Evolutionary conservation across 2,888 invertebrate genomes (phyloP).

Genomic region (Amphipyra berbera): DNA sequence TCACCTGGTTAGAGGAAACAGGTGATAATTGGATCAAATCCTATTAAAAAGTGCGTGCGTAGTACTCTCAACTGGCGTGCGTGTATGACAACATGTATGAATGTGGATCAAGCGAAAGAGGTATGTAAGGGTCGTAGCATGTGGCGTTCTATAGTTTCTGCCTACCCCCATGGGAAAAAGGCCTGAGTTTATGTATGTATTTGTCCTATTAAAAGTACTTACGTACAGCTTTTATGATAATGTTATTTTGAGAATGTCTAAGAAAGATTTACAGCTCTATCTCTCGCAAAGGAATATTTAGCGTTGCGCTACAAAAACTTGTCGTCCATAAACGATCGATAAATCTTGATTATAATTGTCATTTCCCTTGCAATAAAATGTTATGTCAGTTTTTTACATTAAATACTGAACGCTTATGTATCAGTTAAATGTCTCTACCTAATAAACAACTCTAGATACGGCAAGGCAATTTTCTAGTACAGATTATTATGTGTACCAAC

Average conservation of each 20-base stretch:
- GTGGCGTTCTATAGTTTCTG: too few species aligned
- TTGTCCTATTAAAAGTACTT: too few species aligned
- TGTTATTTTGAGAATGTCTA: neutral
- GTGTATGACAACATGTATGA: too few species aligned
- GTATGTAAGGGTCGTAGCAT: too few species aligned
- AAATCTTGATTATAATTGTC: constrained; percentile 40
- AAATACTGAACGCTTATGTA: neutral
- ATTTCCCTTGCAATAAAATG: constrained; percentile 38
- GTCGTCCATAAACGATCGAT: constrained; percentile 18
- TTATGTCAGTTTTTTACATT: constrained; percentile 1
- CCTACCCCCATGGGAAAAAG: too few species aligned
- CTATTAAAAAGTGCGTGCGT: too few species aligned
- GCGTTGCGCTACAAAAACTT: constrained; percentile 8
- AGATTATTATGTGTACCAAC: constrained; percentile 23
- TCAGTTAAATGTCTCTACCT: constrained; percentile 12
- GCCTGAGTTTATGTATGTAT: too few species aligned
- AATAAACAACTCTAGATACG: constrained; percentile 23
- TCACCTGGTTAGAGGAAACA: constrained; percentile 44
- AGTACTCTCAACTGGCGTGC: too few species aligned
- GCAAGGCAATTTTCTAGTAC: constrained; percentile 35
- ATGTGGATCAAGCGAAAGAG: too few species aligned
- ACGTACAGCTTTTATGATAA: neutral
- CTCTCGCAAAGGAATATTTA: neutral
- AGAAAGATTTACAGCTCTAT: constrained; percentile 8
- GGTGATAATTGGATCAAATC: constrained; percentile 9